Evolutionary conservation across 2,797 vertebrate genomes (phyloP), one percentile per base, ranked within the genome.

Genomic region (Sebastes cheni): DNA sequence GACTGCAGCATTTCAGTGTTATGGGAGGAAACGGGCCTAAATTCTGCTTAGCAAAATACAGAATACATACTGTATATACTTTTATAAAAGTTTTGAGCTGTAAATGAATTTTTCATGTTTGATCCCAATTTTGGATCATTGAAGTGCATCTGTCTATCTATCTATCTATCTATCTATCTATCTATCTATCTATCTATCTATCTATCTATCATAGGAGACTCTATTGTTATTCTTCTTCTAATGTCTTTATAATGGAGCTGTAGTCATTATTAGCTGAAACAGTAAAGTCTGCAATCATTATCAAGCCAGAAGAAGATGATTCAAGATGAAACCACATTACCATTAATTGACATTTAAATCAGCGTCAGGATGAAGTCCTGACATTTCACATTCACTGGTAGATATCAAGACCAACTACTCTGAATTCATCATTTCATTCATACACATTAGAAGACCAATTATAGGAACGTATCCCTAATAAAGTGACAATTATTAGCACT

Each of bases 311-410:
- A 10, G 56, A 72, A 20, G 50, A 23, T 85, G 18, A 75, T 71
- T 69, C 6, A 42, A 77, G 39, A 75, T 72, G 52, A 81, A 56
- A 42, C 14, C 18, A 61, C 30, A 46, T 71, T 81, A 75, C 4
- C 29, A 39, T 64, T 65, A 34, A 66, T 69, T 76, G 59, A 32
- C 34, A 67, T 85, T 77, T 77, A 30, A 52, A 14, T 68, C 22
- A 3, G 16, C 2, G 11, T 72, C 14, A 39, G 64, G 42, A 75
- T 69, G 54, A 80, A 56, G 58, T 67, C 39, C 30, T 50, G 74
- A 78, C 79, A 20, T 52, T 72, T 76, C 32, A 78, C 4, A 54
- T 81, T 61, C 27, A 32, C 27, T 70, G 66, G n/a, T 73, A 30
- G 42, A 79, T 64, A 62, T 74, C 6, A 65, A 46, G 34, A 52